These are phyloP conservation scores for Eurypyga helias DNA, from an alignment of 2,113 vertebrate genomes.

Conservation along the genomic window DNA sequence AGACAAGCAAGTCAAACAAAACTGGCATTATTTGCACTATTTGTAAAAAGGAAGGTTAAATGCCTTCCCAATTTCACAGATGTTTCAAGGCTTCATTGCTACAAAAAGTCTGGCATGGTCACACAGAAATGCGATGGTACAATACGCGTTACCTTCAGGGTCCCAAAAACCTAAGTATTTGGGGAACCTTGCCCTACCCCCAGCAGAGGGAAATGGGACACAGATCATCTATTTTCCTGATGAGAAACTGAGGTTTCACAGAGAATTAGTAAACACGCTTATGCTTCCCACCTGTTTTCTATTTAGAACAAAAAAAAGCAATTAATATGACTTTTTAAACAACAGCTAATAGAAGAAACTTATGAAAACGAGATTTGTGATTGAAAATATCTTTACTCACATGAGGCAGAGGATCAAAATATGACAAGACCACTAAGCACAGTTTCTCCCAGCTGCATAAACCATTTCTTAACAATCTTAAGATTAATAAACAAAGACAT, in stretches of 20 bases:
- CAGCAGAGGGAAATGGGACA: neutral
- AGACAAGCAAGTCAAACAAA: neutral
- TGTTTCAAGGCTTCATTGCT: neutral
- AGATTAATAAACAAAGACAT: slow-evolving; percentile 11
- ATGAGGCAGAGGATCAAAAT: neutral
- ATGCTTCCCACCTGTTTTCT: slow-evolving; percentile 38
- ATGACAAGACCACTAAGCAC: neutral
- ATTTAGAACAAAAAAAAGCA: neutral
- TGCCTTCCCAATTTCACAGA: neutral
- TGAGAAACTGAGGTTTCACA: neutral
- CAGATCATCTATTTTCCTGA: neutral
- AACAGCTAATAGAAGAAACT: neutral
- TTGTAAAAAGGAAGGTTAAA: neutral
- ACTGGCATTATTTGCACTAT: neutral
- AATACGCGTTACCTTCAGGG: neutral
- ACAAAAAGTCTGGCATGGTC: neutral
- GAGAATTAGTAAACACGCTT: neutral
- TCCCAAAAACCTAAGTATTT: neutral
- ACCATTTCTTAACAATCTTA: neutral
- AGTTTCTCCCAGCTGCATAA: slow-evolving; percentile 15
- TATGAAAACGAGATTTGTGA: neutral
- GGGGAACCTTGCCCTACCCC: neutral
- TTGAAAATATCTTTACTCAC: slow-evolving; percentile 1
- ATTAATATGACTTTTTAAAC: slow-evolving; percentile 19
- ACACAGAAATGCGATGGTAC: neutral